These are phyloP conservation scores for Cheilosia variabilis DNA, from an alignment of 2,888 invertebrate species.

Conservation along the genomic window DNA sequence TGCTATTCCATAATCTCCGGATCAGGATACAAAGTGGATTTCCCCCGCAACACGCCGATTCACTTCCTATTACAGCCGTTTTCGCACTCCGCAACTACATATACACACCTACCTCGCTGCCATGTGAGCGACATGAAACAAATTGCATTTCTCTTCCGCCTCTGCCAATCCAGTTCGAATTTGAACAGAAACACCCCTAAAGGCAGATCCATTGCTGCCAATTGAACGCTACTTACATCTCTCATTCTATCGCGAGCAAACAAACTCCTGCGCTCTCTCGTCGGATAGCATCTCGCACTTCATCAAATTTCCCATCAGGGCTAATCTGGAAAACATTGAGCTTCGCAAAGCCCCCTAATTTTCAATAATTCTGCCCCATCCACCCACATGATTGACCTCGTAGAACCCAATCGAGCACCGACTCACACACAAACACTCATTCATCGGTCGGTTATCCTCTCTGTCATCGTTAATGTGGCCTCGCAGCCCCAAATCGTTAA, in stretches of 20 bases:
- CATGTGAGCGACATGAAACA: constrained; percentile 17
- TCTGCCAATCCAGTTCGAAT: neutral
- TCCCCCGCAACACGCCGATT: neutral
- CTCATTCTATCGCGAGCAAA: neutral
- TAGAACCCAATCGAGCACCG: neutral
- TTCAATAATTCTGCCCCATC: constrained; percentile 40
- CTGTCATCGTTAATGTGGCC: constrained; percentile 50
- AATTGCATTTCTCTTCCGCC: constrained; percentile 18
- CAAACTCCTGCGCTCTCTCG: constrained; percentile 3
- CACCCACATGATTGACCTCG: constrained; percentile 53
- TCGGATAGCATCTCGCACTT: constrained; percentile 26
- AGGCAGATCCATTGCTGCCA: constrained; percentile 19
- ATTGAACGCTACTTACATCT: constrained; percentile 2
- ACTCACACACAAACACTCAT: constrained; percentile 54
- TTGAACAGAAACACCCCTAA: neutral
- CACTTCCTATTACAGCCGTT: neutral
- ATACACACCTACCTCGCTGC: neutral
- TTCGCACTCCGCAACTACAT: neutral
- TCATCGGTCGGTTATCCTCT: constrained; percentile 50
- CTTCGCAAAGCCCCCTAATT: constrained; percentile 16
- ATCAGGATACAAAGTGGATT: too few species aligned
- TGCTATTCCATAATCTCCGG: too few species aligned
- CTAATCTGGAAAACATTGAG: constrained; percentile 4
- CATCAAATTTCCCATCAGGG: neutral
- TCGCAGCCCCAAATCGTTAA: constrained; percentile 57